Evolutionary conservation across 2,113 vertebrate species (phyloP), one percentile per base, ranked within the genome.

Genomic region (Sterrhoptilus dennistouni): DNA sequence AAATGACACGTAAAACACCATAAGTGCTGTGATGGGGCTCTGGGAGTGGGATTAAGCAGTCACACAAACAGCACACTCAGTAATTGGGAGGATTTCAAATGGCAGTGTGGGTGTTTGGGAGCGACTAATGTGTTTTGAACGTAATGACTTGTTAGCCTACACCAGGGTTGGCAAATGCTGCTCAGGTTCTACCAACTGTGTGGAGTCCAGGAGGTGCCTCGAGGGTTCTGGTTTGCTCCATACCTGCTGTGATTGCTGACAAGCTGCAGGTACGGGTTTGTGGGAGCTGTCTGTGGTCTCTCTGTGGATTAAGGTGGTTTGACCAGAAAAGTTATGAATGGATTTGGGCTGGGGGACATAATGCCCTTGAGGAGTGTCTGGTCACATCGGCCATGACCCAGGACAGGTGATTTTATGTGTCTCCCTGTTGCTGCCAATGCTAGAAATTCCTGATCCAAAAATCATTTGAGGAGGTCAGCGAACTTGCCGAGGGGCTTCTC

Each of bases 91-190:
- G 75, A 40, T 78, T 88, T 93, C 70, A 72, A 47, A 29, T 45
- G n/a, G 16, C 21, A 10, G 70, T 23, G 86, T 89, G 92, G 88
- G 80, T 93, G 90, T 96, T 70, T 75, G 68, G 63, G 82, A 89
- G 57, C 25, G 2, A 89, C 75, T 78, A 74, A 75, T 5, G 14
- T 27, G 21, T 90, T 89, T 86, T 69, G 66, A 76, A 70, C 0
- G 10, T 64, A 50, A 24, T 13, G 22, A 57, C 35, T 83, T 83
- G 52, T 61, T 72, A 94, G 87, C 89, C 54, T 65, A 8, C 70
- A 87, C 52, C 79, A 18, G 72, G 71, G 31, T 81, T 92, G 80
- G 86, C 64, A 84, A 90, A 80, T 83, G 68, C 78, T 80, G 8
- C 82, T 91, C 35, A 22, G 74, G 78, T 57, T 29, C 8, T 52